A percentile compares a stretch with the other conserved stretches of the same genome.
Conservation (phyloP, 2,797 vertebrate species). For the Tiaroga cobitis region DNA sequence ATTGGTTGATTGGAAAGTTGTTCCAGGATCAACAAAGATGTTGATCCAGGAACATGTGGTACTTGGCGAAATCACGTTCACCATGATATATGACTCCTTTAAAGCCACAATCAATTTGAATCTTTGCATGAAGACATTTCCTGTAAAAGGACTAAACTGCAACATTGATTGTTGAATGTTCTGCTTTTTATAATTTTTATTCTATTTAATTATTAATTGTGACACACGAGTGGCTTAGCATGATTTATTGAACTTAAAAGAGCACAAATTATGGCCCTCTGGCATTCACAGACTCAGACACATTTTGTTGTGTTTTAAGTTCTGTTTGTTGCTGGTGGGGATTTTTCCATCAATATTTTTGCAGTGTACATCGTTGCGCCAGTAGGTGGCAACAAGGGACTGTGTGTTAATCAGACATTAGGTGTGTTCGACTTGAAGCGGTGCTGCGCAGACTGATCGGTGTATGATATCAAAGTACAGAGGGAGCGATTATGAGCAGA, state of each 20-base stretch:
- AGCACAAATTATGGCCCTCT: not conserved
- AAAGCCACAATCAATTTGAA: not conserved
- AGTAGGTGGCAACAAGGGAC: not conserved
- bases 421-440: too few species aligned
- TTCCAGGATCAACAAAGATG: too few species aligned
- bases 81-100: not conserved
- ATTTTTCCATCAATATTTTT: not conserved
- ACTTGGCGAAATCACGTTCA: too few species aligned
- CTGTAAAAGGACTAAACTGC: not conserved
- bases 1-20: too few species aligned
- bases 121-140: not conserved
- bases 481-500: too few species aligned
- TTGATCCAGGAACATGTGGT: too few species aligned
- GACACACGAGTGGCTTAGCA: not conserved
- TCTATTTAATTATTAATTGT: conserved; percentile 20
- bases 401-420: not conserved
- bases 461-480: too few species aligned
- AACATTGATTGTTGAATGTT: conserved; percentile 22
- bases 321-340: not conserved
- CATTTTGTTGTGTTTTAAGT: not conserved
- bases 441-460: too few species aligned
- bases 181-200: too few species aligned
- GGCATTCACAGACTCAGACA: not conserved
- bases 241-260: conserved; percentile 12
- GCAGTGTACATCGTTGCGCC: not conserved